phyloP scores from a whole-genome alignment of 2,113 vertebrate species.

The Lampris incognitus region DNA sequence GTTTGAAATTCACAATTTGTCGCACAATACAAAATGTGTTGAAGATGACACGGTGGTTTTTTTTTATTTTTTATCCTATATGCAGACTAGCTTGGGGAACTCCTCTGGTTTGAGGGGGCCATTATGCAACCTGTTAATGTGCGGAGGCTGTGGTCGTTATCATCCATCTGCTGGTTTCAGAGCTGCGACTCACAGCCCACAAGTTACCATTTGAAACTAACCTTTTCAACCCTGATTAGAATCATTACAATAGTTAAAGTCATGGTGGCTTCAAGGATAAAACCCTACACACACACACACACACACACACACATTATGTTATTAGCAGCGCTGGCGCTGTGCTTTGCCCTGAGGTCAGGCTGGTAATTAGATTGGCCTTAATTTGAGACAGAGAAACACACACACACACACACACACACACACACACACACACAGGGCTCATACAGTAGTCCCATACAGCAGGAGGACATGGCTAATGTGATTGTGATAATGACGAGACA shows the following conservation, averaged over 20 bases:
- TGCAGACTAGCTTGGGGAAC: too few relatives aligned
- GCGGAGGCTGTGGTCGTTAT: too few relatives aligned
- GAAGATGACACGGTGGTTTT: too few relatives aligned
- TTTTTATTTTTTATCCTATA: too few relatives aligned
- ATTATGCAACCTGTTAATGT: too few relatives aligned
- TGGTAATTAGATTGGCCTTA: conserved; percentile 72
- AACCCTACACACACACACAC: conserved; percentile 1
- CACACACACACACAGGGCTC: conserved; percentile 31
- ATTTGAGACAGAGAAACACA: conserved; percentile 60
- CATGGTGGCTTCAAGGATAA: conserved; percentile 4
- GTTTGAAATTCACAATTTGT: too few relatives aligned
- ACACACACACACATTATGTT: conserved; percentile 38
- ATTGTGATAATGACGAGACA: conserved; percentile 73
- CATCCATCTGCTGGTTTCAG: neutral
- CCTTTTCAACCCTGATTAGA: conserved; percentile 4
- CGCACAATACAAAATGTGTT: too few relatives aligned
- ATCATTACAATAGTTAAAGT: neutral
- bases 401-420: conserved; percentile 22
- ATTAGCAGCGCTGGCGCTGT: conserved; percentile 55
- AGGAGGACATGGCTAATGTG: conserved; percentile 58
- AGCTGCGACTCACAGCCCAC: neutral
- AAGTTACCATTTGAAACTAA: conserved; percentile 2
- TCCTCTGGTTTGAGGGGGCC: too few relatives aligned
- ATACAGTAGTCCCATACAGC: conserved; percentile 70
- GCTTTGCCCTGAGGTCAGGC: conserved; percentile 69